Evolutionary conservation across 2,113 vertebrate genomes (phyloP).

Genomic region (Sardina pilchardus): DNA sequence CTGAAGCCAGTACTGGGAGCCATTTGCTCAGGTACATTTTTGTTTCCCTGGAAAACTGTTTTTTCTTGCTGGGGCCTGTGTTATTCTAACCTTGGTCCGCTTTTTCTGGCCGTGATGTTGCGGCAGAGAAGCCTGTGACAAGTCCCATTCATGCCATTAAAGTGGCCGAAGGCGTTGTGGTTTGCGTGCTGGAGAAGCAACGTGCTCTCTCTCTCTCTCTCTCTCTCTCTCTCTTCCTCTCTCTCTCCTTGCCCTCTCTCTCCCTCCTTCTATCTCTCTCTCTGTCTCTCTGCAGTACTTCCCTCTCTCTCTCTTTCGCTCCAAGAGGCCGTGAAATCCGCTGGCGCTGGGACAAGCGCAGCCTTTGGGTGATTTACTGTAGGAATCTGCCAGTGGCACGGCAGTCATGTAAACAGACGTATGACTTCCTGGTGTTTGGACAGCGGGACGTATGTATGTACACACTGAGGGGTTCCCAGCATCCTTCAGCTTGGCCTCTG

Average conservation of each 20-base stretch:
- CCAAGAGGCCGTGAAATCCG: conserved; percentile 23
- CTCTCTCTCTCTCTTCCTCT: neutral
- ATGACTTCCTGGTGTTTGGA: conserved; percentile 38
- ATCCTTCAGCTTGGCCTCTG: neutral
- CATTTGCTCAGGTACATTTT: conserved; percentile 31
- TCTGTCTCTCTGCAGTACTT: neutral
- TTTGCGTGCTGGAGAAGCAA: neutral
- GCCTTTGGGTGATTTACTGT: conserved; percentile 37
- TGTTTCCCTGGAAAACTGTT: conserved; percentile 28
- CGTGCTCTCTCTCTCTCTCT: neutral
- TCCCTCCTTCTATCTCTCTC: neutral
- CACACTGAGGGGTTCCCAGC: conserved; percentile 20
- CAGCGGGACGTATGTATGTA: neutral
- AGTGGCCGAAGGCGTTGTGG: conserved; percentile 18
- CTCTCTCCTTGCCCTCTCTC: conserved; percentile 8
- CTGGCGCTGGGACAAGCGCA: conserved; percentile 12
- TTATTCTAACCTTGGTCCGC: conserved; percentile 22
- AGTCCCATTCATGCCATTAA: conserved; percentile 30
- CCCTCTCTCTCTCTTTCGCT: neutral
- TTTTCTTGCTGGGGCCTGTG: conserved; percentile 26
- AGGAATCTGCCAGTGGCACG: conserved; percentile 21
- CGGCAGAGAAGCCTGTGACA: conserved; percentile 13
- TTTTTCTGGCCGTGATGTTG: conserved; percentile 13
- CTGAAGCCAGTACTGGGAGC: conserved; percentile 37
- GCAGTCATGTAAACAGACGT: conserved; percentile 34